Evolutionary conservation across 2,888 invertebrate species (phyloP), one percentile per base, ranked within the genome.

Genomic region (Lapara coniferarum): DNA sequence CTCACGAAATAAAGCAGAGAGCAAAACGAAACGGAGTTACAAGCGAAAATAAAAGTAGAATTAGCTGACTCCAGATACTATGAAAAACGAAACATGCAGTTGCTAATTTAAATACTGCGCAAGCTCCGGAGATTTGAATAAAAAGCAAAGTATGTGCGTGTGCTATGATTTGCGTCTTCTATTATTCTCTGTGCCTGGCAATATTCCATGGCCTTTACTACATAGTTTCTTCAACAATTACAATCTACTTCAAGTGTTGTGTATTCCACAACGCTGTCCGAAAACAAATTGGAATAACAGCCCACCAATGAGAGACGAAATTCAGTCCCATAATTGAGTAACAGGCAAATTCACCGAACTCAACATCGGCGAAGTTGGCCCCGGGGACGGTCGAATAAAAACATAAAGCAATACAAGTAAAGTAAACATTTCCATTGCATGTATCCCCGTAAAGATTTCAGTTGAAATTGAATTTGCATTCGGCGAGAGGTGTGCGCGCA

Each of bases 391-490:
- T 73, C 77, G 84, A 84, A 84, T 82, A 81, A 81, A 63, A 78
- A 84, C 76, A 76, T 70, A 79, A 78, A 75, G 72, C 75, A 74
- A 77, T 77, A 76, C 82, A 79, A 80, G 78, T 78, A 81, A 82
- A 82, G 79, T 79, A 85, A 87, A 88, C 81, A 86, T 85, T 84
- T 81, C 78, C 81, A 85, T 84, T 82, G 78, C 75, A 75, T 81
- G 80, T 81, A 83, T 84, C 80, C 81, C 83, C 81, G 81, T 82
- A 83, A 85, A 87, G 79, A 84, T 85, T 89, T 85, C 79, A 73
- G 81, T 79, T 73, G 79, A 77, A 85, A 86, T 87, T 85, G 81
- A 84, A 86, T 88, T 88, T 87, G 82, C 84, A 85, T 87, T 82
- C 80, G 78, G 80, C 80, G 85, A 82, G 78, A 82, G 78, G 76